These are phyloP conservation scores for Mionectes olivaceus DNA, from an alignment of 2,797 vertebrate genomes.

Conservation along the genomic window DNA sequence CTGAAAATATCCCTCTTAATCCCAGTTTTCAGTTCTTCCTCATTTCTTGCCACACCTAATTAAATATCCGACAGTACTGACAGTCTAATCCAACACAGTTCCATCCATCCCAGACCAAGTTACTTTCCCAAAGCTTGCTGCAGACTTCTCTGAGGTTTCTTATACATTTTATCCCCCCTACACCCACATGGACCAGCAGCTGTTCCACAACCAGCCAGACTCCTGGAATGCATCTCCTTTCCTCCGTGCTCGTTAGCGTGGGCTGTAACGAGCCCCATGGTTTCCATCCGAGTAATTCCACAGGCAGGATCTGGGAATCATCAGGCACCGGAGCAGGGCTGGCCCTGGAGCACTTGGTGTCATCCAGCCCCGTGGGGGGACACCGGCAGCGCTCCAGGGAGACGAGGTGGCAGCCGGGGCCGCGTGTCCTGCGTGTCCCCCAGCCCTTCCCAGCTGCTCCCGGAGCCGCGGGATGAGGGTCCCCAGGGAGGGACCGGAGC, in stretches of 20 bases:
- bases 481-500: background rate
- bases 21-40: background rate
- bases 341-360: background rate
- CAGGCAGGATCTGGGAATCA: background rate
- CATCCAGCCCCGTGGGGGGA: background rate
- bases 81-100: rapidly evolving
- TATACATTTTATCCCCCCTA: background rate
- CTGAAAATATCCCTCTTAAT: background rate
- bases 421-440: background rate
- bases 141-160: background rate
- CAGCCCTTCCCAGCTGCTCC: conserved; percentile 25
- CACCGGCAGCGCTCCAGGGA: background rate
- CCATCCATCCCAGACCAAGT: background rate
- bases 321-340: background rate
- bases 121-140: background rate
- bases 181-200: background rate
- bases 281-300: background rate
- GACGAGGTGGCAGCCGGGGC: background rate
- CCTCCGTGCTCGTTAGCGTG: rapidly evolving
- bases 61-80: rapidly evolving
- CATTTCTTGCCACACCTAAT: background rate
- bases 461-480: background rate
- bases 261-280: background rate
- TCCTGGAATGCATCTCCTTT: background rate
- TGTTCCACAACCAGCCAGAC: background rate